phyloP scores from a whole-genome alignment of 2,888 invertebrate genomes.

The Lomographa bimaculata region DNA sequence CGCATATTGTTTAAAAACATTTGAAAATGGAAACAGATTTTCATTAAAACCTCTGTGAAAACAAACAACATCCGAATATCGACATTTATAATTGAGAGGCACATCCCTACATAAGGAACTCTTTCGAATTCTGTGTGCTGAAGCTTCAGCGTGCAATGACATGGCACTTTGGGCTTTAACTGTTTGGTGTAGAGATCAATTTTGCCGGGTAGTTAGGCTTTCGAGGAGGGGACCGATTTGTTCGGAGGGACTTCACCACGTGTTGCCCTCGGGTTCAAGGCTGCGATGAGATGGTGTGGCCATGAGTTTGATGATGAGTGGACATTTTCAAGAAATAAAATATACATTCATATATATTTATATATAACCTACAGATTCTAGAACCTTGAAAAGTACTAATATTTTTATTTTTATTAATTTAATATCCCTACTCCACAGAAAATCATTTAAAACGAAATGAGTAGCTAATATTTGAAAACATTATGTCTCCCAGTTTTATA shows the following conservation, averaged over 20 bases:
- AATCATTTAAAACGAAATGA: too few species aligned
- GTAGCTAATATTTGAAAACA: too few species aligned
- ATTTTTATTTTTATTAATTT: too few species aligned
- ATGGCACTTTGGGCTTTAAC: constrained; percentile 52
- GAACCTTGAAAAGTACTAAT: too few species aligned
- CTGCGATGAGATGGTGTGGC: constrained; percentile 49
- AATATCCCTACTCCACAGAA: too few species aligned
- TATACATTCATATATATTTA: constrained; percentile 5
- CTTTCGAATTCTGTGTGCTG: constrained; percentile 17
- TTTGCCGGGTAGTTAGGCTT: constrained; percentile 51
- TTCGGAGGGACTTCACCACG: constrained; percentile 64
- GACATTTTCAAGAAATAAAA: constrained; percentile 15
- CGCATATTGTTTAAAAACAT: too few species aligned
- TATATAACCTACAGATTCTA: too few species aligned
- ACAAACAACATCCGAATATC: constrained; percentile 25
- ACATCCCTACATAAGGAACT: constrained; percentile 24
- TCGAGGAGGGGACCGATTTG: constrained; percentile 59
- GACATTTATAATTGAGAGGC: constrained; percentile 33
- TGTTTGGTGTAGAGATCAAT: constrained; percentile 48
- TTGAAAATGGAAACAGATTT: constrained; percentile 10
- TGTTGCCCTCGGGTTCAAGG: constrained; percentile 71
- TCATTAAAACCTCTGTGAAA: constrained; percentile 11
- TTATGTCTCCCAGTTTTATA: too few species aligned
- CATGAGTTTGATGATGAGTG: constrained; percentile 28
- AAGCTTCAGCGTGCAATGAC: constrained; percentile 35